Evolutionary conservation across 92 coral and sea anemone species (phyloP), one percentile per base, ranked within the genome.

Genomic region (Pocillopora meandrina): DNA sequence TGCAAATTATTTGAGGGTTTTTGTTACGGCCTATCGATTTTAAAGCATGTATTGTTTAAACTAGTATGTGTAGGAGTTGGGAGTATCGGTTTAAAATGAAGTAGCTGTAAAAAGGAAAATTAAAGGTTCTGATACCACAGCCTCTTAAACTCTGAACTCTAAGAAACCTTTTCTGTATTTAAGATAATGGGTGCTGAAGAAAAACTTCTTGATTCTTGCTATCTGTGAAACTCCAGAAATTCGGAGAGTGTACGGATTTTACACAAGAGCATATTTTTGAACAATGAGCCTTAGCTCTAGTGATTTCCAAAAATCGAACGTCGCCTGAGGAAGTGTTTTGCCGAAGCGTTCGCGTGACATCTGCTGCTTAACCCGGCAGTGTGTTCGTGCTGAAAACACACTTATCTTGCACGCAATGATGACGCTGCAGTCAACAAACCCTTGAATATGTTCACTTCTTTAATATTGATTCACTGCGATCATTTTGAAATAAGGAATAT

Each of bases 281-380:
- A 81, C 76, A 81, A 71, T 70, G 42, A 31, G 12, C 16, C 19
- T 35, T 6, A 11, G 56, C 64, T 56, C 35, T 59, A 58, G 67
- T 57, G 58, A 72, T 81, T 81, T 21, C n/a, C 62, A 81, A 59
- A 81, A 69, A 34, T 19, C 17, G 18, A 71, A 42, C 31, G 58
- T 81, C 47, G 85, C 85, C 77, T 12, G 78, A 81, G 85, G 85
- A 81, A 69, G 19, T 70, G 56, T 35, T 71, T 61, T 16, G 66
- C 15, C 20, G 31, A 60, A 18, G 34, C 19, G 79, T 71, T 81
- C 77, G 78, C 85, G 85, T 81, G 85, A 81, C 85, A 17, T 71
- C 0, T 6, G 57, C 85, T 59, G 85, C 36, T n/a, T 71, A 75
- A 35, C 75, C 17, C 12, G 70, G 47, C 66, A 58, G 77, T 60